These are phyloP conservation scores for Coranthus polyacanthus DNA, from an alignment of 2,797 vertebrate species.

Conservation along the genomic window DNA sequence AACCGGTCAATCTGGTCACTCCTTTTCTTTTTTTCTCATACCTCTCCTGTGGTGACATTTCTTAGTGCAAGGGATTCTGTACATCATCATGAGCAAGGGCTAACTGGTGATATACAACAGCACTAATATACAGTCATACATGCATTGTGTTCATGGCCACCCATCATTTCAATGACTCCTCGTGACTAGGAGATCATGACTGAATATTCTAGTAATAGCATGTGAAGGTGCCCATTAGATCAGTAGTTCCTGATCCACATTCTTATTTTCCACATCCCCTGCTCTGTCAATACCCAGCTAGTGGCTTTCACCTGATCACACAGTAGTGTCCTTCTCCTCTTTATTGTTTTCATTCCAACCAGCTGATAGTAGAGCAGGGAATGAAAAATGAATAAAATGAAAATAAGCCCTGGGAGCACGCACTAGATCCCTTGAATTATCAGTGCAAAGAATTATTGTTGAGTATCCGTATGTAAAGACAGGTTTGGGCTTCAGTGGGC, in stretches of 20 bases:
- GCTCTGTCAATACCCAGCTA: not conserved
- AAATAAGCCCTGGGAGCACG: too few species aligned
- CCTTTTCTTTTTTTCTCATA: not conserved
- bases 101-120: not conserved
- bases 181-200: slow-evolving; percentile 1
- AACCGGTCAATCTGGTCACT: slow-evolving; percentile 27
- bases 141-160: not conserved
- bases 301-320: not conserved
- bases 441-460: not conserved
- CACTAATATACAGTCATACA: slow-evolving; percentile 1
- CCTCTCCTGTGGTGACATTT: not conserved
- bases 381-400: too few species aligned
- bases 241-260: too few species aligned
- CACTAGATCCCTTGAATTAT: not conserved
- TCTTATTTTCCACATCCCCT: not conserved
- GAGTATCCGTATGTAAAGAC: too few species aligned
- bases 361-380: not conserved
- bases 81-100: not conserved
- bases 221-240: slow-evolving; percentile 9
- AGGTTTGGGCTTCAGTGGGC: too few species aligned
- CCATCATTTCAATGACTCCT: not conserved
- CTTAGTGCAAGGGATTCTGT: not conserved
- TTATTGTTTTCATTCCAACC: not conserved
- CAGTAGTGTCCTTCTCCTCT: not conserved
- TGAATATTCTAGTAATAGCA: not conserved